Base-by-base conservation (phyloP, 2,888 invertebrate genomes). In the Cephonodes hylas region DNA sequence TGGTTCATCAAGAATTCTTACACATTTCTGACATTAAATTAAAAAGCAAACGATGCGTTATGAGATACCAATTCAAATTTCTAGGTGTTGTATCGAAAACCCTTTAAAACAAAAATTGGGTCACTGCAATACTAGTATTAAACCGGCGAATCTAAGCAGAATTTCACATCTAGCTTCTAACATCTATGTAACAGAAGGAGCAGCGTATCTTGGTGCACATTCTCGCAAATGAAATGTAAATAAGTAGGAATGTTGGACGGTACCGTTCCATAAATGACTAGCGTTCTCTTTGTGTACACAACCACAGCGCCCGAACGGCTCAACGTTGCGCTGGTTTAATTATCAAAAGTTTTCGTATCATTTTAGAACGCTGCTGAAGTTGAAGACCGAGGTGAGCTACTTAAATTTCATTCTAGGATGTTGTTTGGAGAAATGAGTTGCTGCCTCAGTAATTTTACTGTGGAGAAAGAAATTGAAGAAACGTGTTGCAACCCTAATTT, bases 141-240 rank as follows among this genome's bases (percentile, higher is more conserved):
- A n/a, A n/a, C n/a, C n/a, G n/a, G n/a, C n/a, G n/a, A n/a, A n/a
- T n/a, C n/a, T 45, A 22, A 8, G 3, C 8, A 13, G 20, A 45
- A 3, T 23, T 45, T 45, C 45, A 45, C 27, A 18, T 53, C 53
- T 15, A 53, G 53, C 1, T 10, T 18, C 18, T 31, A 18, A 53
- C 27, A 60, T 46, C 48, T 15, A 42, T 56, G 60, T 56, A 44
- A 44, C 27, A 44, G 58, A 42, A 60, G 48, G 48, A 42, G 27
- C 18, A 25, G 63, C 64, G 65, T 64, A 66, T 67, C 67, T 74
- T 72, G 71, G 71, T 71, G 76, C 76, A 73, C 80, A 80, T 81
- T 80, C 74, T 71, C 75, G 66, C 77, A 84, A 86, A 85, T 85
- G 80, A 85, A 85, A 85, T 84, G 85, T 84, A 85, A 85, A 85